A percentile compares a stretch with the other conserved stretches of the same genome.
These are phyloP conservation scores for Dryomyza anilis DNA, from an alignment of 2,888 invertebrate genomes.

Conservation along the genomic window DNA sequence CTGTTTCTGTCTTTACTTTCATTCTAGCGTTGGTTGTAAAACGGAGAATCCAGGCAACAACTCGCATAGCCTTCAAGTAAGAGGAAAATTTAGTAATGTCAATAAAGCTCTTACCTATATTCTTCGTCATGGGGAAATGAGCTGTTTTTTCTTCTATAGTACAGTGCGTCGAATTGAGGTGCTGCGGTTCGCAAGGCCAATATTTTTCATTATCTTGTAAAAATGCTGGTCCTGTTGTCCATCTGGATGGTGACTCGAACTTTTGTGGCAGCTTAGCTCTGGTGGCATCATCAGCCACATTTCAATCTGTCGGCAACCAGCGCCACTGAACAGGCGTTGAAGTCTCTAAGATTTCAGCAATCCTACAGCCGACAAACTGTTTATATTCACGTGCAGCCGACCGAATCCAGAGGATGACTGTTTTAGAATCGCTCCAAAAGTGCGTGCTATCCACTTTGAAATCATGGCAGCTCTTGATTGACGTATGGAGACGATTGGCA, in stretches of 20 bases:
- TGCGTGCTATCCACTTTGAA: neutral
- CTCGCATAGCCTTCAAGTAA: too few relatives aligned
- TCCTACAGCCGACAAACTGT: slow-evolving; percentile 19
- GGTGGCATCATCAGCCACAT: slow-evolving; percentile 19
- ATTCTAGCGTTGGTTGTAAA: too few relatives aligned
- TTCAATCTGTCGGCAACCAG: slow-evolving; percentile 10
- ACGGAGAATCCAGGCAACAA: too few relatives aligned
- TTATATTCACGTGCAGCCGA: slow-evolving; percentile 20
- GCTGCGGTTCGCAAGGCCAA: neutral
- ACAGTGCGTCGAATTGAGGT: too few relatives aligned
- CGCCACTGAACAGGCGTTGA: slow-evolving; percentile 31
- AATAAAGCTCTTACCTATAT: too few relatives aligned
- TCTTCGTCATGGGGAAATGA: too few relatives aligned
- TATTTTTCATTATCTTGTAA: neutral
- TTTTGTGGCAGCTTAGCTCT: slow-evolving; percentile 7
- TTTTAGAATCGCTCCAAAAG: slow-evolving; percentile 4
- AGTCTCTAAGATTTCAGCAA: slow-evolving; percentile 31
- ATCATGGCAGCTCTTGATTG: slow-evolving; percentile 17
- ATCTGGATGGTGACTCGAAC: neutral
- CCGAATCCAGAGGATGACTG: neutral
- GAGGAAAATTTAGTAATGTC: too few relatives aligned
- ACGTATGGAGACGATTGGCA: slow-evolving; percentile 2
- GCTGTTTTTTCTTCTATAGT: too few relatives aligned
- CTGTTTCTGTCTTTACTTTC: too few relatives aligned
- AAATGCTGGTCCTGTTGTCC: neutral